These are phyloP conservation scores for Tichodroma muraria DNA, from an alignment of 2,113 vertebrate species.

Conservation along the genomic window DNA sequence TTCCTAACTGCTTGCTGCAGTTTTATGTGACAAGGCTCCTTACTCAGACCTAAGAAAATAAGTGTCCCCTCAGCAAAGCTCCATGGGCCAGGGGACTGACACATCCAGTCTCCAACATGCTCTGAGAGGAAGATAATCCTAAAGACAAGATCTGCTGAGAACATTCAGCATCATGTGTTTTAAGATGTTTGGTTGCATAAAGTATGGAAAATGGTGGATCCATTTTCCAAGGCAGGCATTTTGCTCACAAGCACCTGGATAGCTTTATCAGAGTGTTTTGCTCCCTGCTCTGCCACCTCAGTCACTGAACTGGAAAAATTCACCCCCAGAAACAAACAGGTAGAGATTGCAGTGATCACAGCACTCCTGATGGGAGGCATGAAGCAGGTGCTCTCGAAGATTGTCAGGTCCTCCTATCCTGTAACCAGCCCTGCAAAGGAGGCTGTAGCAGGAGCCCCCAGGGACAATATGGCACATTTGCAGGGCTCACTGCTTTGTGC, in stretches of 20 bases:
- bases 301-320: neutral
- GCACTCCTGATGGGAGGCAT: neutral
- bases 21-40: neutral
- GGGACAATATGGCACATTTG: fast-evolving
- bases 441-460: neutral
- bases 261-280: neutral
- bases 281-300: neutral
- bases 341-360: neutral
- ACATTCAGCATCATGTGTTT: neutral
- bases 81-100: fast-evolving
- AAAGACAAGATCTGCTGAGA: neutral
- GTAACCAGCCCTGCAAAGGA: neutral
- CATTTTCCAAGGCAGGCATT: neutral
- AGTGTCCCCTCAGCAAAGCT: neutral
- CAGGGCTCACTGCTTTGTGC: fast-evolving
- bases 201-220: neutral
- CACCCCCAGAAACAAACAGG: neutral
- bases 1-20: neutral
- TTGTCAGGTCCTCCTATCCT: neutral
- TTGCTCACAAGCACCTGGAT: neutral
- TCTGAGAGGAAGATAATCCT: neutral
- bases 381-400: neutral
- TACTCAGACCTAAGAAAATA: neutral
- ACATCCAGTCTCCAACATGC: neutral
- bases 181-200: neutral